Evolutionary conservation across 2,113 vertebrate species (phyloP), one percentile per base, ranked within the genome.

Genomic region (Accipiter cooperii): DNA sequence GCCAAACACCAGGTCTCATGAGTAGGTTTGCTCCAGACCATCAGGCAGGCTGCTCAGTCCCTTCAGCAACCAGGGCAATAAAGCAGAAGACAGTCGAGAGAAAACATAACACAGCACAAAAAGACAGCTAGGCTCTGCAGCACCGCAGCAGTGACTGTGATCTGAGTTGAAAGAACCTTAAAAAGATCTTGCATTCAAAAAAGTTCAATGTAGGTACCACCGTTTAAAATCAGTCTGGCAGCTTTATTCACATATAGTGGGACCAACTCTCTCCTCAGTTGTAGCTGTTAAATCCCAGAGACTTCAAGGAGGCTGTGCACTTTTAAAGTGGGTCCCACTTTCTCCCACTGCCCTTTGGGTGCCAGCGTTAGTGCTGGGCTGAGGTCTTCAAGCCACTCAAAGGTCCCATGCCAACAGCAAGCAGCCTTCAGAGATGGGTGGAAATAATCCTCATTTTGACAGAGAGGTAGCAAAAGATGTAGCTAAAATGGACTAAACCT

Each of bases 381-480:
- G 36, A 63, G 44, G 8, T 36, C 21, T 42, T 13, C 26, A 57
- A 7, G 19, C 15, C 1, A 0, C 10, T 34, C 1, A 0, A 55
- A 88, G 55, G 10, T 61, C 55, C 65, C 8, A 1, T 4, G 7
- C 13, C 38, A 61, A 20, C 21, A 76, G 54, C 2, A 2, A 71
- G 20, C 12, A 75, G 33, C 19, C 44, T 54, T 73, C 70, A 87
- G 38, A 71, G 28, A 29, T 2, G 1, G 5, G 20, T 33, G 17
- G 42, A 71, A 94, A 68, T 44, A 60, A 17, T 13, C 13, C 19
- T 54, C 24, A 36, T 73, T 77, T 57, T 61, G 28, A 46, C 25
- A 88, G 4, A 3, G 0, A 58, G 8, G 10, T 73, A 54, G 26
- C 13, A 36, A 76, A 90, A 77, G 8, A 31, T 13, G n/a, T 1